These are phyloP conservation scores for Pimephales promelas DNA, from an alignment of 2,113 vertebrate genomes.

Conservation along the genomic window DNA sequence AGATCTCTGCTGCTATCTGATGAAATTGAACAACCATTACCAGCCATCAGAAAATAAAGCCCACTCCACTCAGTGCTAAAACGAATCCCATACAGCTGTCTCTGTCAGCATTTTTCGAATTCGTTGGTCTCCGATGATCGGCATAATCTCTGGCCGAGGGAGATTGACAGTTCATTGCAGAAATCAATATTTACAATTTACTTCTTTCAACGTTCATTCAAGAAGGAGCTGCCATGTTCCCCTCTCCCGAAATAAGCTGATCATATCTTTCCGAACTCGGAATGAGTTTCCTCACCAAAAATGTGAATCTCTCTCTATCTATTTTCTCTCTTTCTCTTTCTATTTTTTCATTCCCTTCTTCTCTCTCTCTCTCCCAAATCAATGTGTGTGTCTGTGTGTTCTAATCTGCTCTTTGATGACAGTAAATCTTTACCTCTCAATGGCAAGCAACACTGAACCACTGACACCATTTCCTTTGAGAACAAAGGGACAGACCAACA, in stretches of 20 bases:
- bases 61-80: slow-evolving; percentile 86
- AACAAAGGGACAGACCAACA: slow-evolving; percentile 88
- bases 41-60: slow-evolving; percentile 87
- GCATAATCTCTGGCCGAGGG: slow-evolving; percentile 89
- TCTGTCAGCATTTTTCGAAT: slow-evolving; percentile 93
- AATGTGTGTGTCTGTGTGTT: slow-evolving; percentile 93
- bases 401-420: slow-evolving; percentile 97
- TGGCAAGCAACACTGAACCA: slow-evolving; percentile 88
- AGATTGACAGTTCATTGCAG: slow-evolving; percentile 98
- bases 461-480: slow-evolving; percentile 96
- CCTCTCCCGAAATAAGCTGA: slow-evolving; percentile 98
- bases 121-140: slow-evolving; percentile 87
- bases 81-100: slow-evolving; percentile 87
- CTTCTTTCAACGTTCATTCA: slow-evolving; percentile 98
- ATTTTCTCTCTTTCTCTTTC: slow-evolving; percentile 38
- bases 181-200: slow-evolving; percentile 99
- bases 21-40: slow-evolving; percentile 93
- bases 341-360: slow-evolving; percentile 52
- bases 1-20: slow-evolving; percentile 93
- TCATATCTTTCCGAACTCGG: slow-evolving; percentile 93
- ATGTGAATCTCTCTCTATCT: slow-evolving; percentile 80
- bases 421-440: slow-evolving; percentile 99
- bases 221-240: slow-evolving; percentile 94
- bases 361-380: slow-evolving; percentile 41
- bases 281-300: slow-evolving; percentile 99